Evolutionary conservation across 30 jellyfish, hydroid and myxozoan genomes (phyloP), one percentile per base, ranked within the genome.

Genomic region (Turritopsis dohrnii): DNA sequence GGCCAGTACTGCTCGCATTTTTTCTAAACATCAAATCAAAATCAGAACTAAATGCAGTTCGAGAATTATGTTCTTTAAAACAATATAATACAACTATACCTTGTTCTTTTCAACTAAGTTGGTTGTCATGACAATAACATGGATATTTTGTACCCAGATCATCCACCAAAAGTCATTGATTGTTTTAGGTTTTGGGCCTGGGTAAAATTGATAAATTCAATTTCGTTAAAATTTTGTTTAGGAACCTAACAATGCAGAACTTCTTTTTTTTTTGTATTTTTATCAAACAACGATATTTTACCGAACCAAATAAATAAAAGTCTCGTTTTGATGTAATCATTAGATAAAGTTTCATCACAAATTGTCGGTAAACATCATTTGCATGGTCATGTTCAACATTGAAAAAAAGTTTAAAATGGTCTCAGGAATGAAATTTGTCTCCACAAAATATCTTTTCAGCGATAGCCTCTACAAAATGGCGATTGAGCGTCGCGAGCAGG

Each of bases 1-100:
- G 98, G 98, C 96, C 96, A 93, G 73, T 93, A 93, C 86, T 80
- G 93, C 19, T 95, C 95, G 72, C 98, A 86, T 81, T 93, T 93
- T 85, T 82, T 88, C 98, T 93, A 71, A 13, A 80, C 21, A 52
- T 25, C 16, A 84, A 25, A 0, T 20, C 29, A 24, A 25, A 52
- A 65, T 9, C 8, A 22, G 77, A 22, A 69, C 4, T 16, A 69
- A 69, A 5, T 22, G 8, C 16, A 69, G 28, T 22, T 8, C 5
- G 30, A 69, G 31, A 1, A 69, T 1, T 16, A 1, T 22, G 8
- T 1, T 1, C 16, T 69, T 69, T 8, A 69, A 69, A 69, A 69
- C 28, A 69, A 1, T 69, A 25, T n/a, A n/a, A 75, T 13, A 23
- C 18, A 23, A 31, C 18, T 13, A 28, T 41, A 91, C 97, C 97